Percentiles rank a stretch among this genome's conserved stretches.
These are phyloP conservation scores for Antennarius maculatus DNA, from an alignment of 2,797 vertebrate genomes.

Conservation along the genomic window DNA sequence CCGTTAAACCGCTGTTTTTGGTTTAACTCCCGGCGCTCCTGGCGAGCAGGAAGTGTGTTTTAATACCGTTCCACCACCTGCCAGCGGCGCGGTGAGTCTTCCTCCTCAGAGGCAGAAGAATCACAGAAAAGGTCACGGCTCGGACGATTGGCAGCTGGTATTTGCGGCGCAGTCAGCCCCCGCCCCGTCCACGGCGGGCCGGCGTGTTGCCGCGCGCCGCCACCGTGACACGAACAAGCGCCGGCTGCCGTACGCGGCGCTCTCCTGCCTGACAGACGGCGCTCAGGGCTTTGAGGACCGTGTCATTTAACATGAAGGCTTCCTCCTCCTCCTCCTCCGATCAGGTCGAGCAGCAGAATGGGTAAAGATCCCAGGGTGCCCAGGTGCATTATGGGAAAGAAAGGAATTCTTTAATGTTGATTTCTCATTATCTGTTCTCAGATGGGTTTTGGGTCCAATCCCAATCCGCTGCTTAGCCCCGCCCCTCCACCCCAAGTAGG, in stretches of 20 bases:
- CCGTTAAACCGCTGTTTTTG: neutral
- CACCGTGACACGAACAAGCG: conserved; percentile 52
- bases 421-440: no score
- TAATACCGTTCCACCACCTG: conserved; percentile 14
- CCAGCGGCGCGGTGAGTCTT: conserved; percentile 6
- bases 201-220: conserved; percentile 39
- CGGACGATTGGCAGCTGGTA: conserved; percentile 78
- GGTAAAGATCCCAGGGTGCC: conserved; percentile 19
- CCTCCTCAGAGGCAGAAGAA: conserved; percentile 59
- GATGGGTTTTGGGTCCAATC: no score
- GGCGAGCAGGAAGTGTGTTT: conserved; percentile 1
- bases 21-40: neutral
- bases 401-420: no score
- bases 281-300: conserved; percentile 24
- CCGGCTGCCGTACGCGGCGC: conserved; percentile 27
- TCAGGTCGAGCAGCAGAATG: conserved; percentile 3
- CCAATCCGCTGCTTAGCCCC: no score
- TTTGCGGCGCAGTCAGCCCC: conserved; percentile 71
- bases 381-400: conserved; percentile 32
- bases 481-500: no score
- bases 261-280: conserved; percentile 46
- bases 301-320: conserved; percentile 24
- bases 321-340: conserved; percentile 5
- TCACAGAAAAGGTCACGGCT: conserved; percentile 77
- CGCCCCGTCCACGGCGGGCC: conserved; percentile 30